Percentiles rank a stretch among this genome's conserved stretches.
Conservation (phyloP, 2,797 vertebrate species). For the Manis pentadactyla region DNA sequence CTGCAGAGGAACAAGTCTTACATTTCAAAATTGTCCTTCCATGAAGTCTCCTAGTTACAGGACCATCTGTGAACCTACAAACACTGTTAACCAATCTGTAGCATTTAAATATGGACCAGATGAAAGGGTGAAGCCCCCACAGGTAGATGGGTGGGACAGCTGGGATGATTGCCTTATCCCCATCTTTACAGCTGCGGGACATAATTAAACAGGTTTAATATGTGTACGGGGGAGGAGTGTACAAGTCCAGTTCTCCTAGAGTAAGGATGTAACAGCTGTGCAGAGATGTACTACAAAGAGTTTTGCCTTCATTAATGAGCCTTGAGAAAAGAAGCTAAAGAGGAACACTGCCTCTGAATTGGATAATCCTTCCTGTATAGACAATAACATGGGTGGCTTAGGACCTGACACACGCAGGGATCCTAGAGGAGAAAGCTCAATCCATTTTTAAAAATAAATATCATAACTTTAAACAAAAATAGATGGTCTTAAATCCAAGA, state of each 20-base stretch:
- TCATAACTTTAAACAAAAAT: constrained; percentile 52
- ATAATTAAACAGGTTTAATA: neutral
- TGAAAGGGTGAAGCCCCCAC: neutral
- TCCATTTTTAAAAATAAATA: neutral
- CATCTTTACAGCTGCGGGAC: neutral
- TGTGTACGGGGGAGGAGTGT: fast-evolving
- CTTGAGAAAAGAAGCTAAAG: neutral
- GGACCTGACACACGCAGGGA: neutral
- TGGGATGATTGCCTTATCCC: neutral
- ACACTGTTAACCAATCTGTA: neutral
- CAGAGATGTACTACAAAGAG: neutral
- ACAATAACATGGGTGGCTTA: neutral
- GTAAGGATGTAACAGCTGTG: neutral
- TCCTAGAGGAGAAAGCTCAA: neutral
- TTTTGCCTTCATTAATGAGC: neutral
- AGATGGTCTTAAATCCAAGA: constrained; percentile 42
- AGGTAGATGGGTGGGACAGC: neutral
- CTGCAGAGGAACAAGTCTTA: neutral
- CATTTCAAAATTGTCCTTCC: neutral
- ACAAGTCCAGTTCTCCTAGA: neutral
- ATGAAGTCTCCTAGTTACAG: neutral
- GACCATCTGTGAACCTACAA: neutral
- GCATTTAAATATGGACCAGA: neutral
- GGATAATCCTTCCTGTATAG: neutral
- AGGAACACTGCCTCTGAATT: neutral